Percentiles rank a stretch among this genome's conserved stretches.
phyloP scores from a whole-genome alignment of 2,888 invertebrate genomes.

The Emmelina monodactyla region DNA sequence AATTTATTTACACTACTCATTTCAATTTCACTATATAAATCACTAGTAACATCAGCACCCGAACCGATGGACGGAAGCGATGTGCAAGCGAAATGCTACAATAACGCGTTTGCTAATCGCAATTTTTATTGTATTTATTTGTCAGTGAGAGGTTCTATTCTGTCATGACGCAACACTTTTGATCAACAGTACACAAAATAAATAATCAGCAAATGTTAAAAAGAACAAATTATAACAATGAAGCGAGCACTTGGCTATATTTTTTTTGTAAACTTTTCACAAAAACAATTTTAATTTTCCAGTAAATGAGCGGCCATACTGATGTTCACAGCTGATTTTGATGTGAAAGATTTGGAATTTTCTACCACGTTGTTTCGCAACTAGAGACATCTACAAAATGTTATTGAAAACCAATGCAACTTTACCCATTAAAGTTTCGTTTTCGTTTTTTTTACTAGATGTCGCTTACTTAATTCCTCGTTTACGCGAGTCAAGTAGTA shows the following conservation, averaged over 20 bases:
- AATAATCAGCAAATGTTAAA: conserved; percentile 29
- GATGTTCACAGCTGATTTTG: conserved; percentile 67
- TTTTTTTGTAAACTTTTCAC: conserved; percentile 44
- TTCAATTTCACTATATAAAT: conserved; percentile 46
- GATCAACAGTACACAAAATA: conserved; percentile 47
- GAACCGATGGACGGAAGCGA: conserved; percentile 30
- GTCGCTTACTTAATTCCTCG: too few species aligned
- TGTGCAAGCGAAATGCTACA: conserved; percentile 33
- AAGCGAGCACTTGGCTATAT: conserved; percentile 51
- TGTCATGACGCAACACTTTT: conserved; percentile 67
- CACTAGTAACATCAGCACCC: conserved; percentile 49
- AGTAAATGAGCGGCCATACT: conserved; percentile 59
- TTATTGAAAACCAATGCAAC: conserved; percentile 19
- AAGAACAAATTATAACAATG: conserved; percentile 32
- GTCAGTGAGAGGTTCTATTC: conserved; percentile 58
- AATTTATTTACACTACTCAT: conserved; percentile 66
- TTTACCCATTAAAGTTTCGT: too few species aligned
- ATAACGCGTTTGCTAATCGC: conserved; percentile 29
- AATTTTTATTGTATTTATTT: conserved; percentile 63
- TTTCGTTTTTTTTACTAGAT: too few species aligned
- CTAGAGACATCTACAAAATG: conserved; percentile 30
- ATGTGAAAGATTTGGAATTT: conserved; percentile 51
- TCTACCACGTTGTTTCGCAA: conserved; percentile 56
- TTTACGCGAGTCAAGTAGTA: too few species aligned
- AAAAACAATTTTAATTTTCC: conserved; percentile 54